Evolutionary conservation across 2,113 vertebrate species (phyloP).

Genomic region (Ptychochromis oligacanthus): DNA sequence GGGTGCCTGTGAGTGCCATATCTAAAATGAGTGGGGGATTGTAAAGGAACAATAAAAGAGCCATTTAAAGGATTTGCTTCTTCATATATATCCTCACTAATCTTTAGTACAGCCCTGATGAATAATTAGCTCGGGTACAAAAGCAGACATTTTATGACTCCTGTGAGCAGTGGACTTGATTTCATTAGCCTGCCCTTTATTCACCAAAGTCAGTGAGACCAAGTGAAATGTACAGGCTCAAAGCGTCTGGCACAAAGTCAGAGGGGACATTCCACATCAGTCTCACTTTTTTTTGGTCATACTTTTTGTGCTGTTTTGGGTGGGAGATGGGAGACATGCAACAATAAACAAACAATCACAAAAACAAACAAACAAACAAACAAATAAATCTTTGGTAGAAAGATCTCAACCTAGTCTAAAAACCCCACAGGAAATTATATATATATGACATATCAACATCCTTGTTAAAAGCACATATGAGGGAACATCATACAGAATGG

Average conservation of each 20-base stretch:
- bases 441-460: no score
- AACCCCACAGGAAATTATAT: no score
- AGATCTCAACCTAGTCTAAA: no score
- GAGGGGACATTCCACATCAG: neutral
- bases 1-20: conserved; percentile 56
- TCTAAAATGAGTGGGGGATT: conserved; percentile 71
- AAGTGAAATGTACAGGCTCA: conserved; percentile 45
- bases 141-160: conserved; percentile 69
- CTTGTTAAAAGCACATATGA: no score
- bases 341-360: neutral
- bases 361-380: neutral
- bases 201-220: conserved; percentile 42
- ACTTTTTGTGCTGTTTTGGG: neutral
- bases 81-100: conserved; percentile 72
- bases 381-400: no score
- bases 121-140: conserved; percentile 78
- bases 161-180: conserved; percentile 63
- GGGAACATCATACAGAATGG: neutral
- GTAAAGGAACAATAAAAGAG: conserved; percentile 72
- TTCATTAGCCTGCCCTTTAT: conserved; percentile 72
- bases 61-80: conserved; percentile 79
- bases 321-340: neutral
- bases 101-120: conserved; percentile 73
- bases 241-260: conserved; percentile 34
- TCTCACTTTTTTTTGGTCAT: no score